Base-by-base conservation (phyloP, 2,888 invertebrate species). In the Hipparchia sbordonii region DNA sequence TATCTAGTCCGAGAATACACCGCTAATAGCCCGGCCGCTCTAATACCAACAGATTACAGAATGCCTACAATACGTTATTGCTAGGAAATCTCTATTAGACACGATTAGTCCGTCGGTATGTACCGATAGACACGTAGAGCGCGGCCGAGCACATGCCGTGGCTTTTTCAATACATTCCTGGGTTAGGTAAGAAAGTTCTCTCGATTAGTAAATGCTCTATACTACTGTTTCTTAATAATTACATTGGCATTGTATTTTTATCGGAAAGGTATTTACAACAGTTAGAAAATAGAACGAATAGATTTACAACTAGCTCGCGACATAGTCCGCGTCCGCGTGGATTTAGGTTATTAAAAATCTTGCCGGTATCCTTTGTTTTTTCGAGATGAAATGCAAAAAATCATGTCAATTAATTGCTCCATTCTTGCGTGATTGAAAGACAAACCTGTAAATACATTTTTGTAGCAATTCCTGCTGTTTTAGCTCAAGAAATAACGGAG, bases 41-140 rank as follows among this genome's bases (percentile, higher is more conserved):
- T 73, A 72, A 75, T 63, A 67, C 60, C 67, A 33, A 48, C 45
- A 12, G 52, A 67, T 67, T 60, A 73, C 68, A 69, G 71, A 72
- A 76, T 71, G 62, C 65, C 74, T 67, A 72, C 76, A 72, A 72
- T 74, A 76, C 72, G 66, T 69, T 72, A 71, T 65, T 72, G 68
- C 71, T 73, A 51, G 72, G 74, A 77, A 77, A 75, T 77, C 74
- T 76, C 74, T 77, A 77, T 77, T 77, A 77, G 77, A 75, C 69
- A 71, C 77, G 78, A 79, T 78, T 77, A 77, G 77, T 80, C 78
- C 82, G 82, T 82, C 76, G 78, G 80, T 77, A 85, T 86, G 87
- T 88, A 84, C 87, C 85, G 79, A 84, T 87, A 88, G 85, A 89
- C 90, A 89, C 89, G 84, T 87, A 82, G 77, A 81, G 81, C 78